phyloP scores from a whole-genome alignment of 2,113 vertebrate species.

The Australoheros scitulus region DNA sequence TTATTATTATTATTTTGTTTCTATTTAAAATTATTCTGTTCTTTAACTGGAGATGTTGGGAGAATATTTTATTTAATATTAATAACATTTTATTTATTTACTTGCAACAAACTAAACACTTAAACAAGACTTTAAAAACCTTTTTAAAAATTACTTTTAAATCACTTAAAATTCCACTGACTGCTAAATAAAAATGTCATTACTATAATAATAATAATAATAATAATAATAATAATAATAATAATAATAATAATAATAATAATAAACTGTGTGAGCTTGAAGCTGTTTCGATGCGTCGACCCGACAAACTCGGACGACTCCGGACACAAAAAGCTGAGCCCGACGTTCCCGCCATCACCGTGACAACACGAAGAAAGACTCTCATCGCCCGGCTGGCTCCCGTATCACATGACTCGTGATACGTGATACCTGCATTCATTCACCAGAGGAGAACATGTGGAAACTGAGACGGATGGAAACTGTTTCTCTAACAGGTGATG shows the following conservation, averaged over 20 bases:
- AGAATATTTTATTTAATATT: background rate
- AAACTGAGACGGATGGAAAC: conserved; percentile 25
- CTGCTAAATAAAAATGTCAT: too few species aligned
- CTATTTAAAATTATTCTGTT: background rate
- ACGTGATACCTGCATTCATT: conserved; percentile 25
- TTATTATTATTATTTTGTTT: background rate
- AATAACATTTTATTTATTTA: background rate
- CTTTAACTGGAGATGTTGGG: background rate
- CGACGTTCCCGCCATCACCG: background rate
- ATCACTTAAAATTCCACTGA: too few species aligned
- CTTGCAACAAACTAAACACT: too few species aligned
- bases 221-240: too few species aligned
- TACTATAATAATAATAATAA: too few species aligned
- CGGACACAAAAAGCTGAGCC: conserved; percentile 4
- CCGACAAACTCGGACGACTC: background rate
- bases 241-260: background rate
- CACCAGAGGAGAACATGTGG: background rate
- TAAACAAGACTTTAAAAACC: too few species aligned
- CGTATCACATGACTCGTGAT: conserved; percentile 38
- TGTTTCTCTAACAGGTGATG: background rate
- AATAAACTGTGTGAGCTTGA: background rate
- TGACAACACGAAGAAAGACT: conserved; percentile 16
- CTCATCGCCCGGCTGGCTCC: conserved; percentile 28
- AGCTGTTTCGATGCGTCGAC: background rate
- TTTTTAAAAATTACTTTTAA: too few species aligned